These are phyloP conservation scores for Brachionus manjavacas DNA, from an alignment of 1,140 invertebrate genomes.

Conservation along the genomic window DNA sequence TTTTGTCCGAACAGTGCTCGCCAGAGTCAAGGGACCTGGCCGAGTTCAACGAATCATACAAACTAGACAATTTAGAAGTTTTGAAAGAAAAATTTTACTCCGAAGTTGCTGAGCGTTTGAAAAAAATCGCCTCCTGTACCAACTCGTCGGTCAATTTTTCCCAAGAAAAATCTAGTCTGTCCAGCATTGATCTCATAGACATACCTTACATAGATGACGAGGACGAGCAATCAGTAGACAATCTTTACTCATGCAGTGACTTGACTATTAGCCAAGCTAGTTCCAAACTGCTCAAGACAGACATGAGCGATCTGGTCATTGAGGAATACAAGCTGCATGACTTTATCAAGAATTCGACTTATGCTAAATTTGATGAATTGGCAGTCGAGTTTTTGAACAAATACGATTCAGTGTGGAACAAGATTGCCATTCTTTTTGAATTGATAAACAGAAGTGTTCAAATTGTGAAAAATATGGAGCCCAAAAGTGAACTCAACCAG, in stretches of 20 bases:
- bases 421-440: slow-evolving; percentile 28
- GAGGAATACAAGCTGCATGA: not conserved
- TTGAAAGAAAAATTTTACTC: slow-evolving; percentile 37
- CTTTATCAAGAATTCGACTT: not conserved
- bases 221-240: not conserved
- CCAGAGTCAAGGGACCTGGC: not conserved
- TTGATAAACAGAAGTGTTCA: slow-evolving; percentile 8
- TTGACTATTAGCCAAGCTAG: not conserved
- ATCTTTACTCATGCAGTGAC: not conserved
- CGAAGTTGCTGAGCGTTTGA: not conserved
- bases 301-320: slow-evolving; percentile 4
- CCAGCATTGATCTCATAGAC: slow-evolving; percentile 21
- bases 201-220: slow-evolving; percentile 38
- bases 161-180: slow-evolving; percentile 14
- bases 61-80: slow-evolving; percentile 14
- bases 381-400: slow-evolving; percentile 2
- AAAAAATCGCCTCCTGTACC: slow-evolving; percentile 3
- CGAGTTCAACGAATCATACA: not conserved
- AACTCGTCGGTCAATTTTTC: slow-evolving; percentile 4
- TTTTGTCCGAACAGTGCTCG: not conserved
- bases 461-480: not conserved
- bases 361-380: slow-evolving; percentile 22
- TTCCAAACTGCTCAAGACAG: not conserved
- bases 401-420: slow-evolving; percentile 21
- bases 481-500: not conserved